Base-by-base conservation (phyloP, 2,888 invertebrate genomes). In the Limnephilus auricula region DNA sequence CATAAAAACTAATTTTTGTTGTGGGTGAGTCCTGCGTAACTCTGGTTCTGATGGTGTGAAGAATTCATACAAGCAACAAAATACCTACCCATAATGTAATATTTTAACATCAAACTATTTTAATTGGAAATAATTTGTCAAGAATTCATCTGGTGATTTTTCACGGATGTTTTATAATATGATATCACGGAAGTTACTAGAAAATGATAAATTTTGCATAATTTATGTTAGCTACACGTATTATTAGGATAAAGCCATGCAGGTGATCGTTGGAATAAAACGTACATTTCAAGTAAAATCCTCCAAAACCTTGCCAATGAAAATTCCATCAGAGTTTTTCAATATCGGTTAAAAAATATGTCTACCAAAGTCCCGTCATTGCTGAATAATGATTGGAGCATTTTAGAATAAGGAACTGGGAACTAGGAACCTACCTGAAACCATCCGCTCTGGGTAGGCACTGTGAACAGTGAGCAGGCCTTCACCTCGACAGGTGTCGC, bases 401-500 rank as follows among this genome's bases (percentile, higher is more conserved):
- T 65, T 18, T 25, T 65, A 25, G 25, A 65, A 65, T 65, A n/a
- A 65, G 5, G 65, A 25, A 65, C 65, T 65, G 18, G 25, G 25
- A 65, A 65, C 65, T 65, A 25, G 65, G 65, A 65, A n/a, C 25
- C n/a, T 65, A n/a, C n/a, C 65, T 65, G 25, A 25, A 65, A 65
- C 9, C n/a, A 65, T n/a, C 65, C 9, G 9, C n/a, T 9, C 45
- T 15, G 12, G 15, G 45, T 45, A 40, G 40, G 2, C 40, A 45
- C 45, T 45, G 15, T 45, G 15, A 45, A 2, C 40, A 40, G 40
- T 37, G 12, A 45, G 45, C 45, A 65, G 65, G 13, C 40, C 30
- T 30, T 30, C 40, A 40, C 34, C 82, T n/a, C 40, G 88, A 88
- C 79, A 88, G 88, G 88, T 88, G 88, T 18, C 34, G 31, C 3